These are phyloP conservation scores for Triplophysa tibetana DNA, from an alignment of 2,113 vertebrate species.

Conservation along the genomic window DNA sequence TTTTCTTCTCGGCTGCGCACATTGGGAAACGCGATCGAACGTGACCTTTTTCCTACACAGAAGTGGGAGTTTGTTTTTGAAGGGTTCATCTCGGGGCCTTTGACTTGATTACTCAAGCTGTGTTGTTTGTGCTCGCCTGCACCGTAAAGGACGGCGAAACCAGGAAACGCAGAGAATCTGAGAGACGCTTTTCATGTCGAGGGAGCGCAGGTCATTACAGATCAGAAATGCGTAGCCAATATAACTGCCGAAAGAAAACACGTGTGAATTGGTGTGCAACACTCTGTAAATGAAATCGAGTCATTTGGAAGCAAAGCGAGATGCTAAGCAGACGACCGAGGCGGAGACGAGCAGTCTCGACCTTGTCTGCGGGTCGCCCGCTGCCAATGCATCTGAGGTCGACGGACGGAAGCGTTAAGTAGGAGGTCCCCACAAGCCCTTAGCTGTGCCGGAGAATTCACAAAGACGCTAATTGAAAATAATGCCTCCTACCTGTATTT, in stretches of 20 bases:
- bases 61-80: slow-evolving; percentile 44
- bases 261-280: no score
- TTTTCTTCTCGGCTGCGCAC: background rate
- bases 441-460: slow-evolving; percentile 3
- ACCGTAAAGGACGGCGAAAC: slow-evolving; percentile 30
- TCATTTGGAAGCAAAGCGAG: background rate
- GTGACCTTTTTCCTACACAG: slow-evolving; percentile 43
- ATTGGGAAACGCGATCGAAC: slow-evolving; percentile 33
- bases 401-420: slow-evolving; percentile 1
- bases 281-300: no score
- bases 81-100: slow-evolving; percentile 39
- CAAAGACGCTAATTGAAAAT: slow-evolving; percentile 27
- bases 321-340: background rate
- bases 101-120: slow-evolving; percentile 44
- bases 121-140: slow-evolving; percentile 33
- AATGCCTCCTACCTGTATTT: slow-evolving; percentile 33
- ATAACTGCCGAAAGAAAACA: no score
- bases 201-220: slow-evolving; percentile 17
- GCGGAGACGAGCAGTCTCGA: background rate
- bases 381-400: background rate
- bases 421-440: slow-evolving; percentile 2
- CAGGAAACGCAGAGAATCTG: background rate
- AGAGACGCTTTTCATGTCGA: slow-evolving; percentile 14
- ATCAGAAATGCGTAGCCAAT: background rate
- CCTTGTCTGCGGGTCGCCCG: slow-evolving; percentile 6